Evolutionary conservation across 37 sponge, comb jelly and placozoan genomes (phyloP).

Genomic region (Ephydatia muelleri): DNA sequence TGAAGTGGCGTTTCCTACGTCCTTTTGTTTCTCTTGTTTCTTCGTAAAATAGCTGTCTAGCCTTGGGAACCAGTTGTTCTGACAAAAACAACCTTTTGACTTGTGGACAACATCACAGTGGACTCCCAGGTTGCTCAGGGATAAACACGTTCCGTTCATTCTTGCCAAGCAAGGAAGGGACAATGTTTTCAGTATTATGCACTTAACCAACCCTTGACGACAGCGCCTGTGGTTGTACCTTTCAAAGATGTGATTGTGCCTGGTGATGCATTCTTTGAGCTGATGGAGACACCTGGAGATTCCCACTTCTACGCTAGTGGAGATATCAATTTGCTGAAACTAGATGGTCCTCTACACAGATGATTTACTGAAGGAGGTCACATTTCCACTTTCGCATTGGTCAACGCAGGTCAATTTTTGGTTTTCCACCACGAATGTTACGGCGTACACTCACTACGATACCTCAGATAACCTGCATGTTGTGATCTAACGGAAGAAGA

Average conservation of each 20-base stretch:
- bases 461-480: constrained; percentile 74
- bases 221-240: not conserved
- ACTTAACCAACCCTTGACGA: constrained; percentile 25
- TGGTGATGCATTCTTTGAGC: constrained; percentile 17
- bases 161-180: constrained; percentile 32
- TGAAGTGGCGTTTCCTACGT: too few relatives aligned
- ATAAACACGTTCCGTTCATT: constrained; percentile 5
- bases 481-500: constrained; percentile 44
- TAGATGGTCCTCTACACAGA: constrained; percentile 6
- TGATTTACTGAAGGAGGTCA: constrained; percentile 11
- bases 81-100: constrained; percentile 36
- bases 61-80: constrained; percentile 29
- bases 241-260: constrained; percentile 28
- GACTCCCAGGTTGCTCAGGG: constrained; percentile 11
- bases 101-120: constrained; percentile 19
- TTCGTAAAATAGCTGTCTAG: constrained; percentile 32
- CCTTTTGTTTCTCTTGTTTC: not conserved
- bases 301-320: constrained; percentile 59
- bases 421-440: constrained; percentile 57
- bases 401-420: constrained; percentile 63
- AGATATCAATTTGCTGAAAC: constrained; percentile 35
- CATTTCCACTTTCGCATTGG: constrained; percentile 38
- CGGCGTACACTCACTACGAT: constrained; percentile 80
- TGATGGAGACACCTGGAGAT: constrained; percentile 7
- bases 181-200: constrained; percentile 52